These are phyloP conservation scores for Aradophagus sp. DNA, from an alignment of 1,140 invertebrate species.

Conservation along the genomic window DNA sequence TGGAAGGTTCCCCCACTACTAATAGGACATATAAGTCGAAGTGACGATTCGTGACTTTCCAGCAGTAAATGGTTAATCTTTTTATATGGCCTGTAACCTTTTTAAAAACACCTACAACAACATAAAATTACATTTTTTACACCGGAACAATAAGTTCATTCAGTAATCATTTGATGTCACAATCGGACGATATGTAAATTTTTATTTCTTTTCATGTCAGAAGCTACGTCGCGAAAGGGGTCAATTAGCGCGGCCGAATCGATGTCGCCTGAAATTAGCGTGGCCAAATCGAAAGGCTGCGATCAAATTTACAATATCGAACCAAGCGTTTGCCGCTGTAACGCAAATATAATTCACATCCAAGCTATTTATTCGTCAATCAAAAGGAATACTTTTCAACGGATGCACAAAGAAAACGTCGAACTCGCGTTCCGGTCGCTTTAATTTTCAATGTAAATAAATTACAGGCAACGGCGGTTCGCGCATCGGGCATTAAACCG, in stretches of 20 bases:
- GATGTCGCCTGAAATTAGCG: neutral
- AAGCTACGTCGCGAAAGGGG: too few relatives aligned
- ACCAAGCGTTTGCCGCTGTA: neutral
- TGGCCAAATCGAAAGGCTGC: neutral
- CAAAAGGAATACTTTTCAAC: conserved; percentile 15
- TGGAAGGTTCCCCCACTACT: too few relatives aligned
- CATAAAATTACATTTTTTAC: too few relatives aligned
- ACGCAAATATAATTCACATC: conserved; percentile 11
- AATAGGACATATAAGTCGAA: too few relatives aligned
- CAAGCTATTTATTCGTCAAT: conserved; percentile 20
- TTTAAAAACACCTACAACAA: too few relatives aligned
- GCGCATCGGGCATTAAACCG: neutral
- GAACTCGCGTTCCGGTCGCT: conserved; percentile 6
- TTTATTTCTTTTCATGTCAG: too few relatives aligned
- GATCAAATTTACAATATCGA: conserved; percentile 1
- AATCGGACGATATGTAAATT: too few relatives aligned
- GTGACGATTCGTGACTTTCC: too few relatives aligned
- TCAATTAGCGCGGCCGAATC: too few relatives aligned
- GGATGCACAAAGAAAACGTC: conserved; percentile 7
- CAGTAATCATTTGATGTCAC: conserved; percentile 3
- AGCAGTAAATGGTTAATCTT: too few relatives aligned
- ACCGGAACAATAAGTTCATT: neutral
- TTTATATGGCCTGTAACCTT: too few relatives aligned
- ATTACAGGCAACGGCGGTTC: conserved; percentile 3
- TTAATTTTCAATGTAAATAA: conserved; percentile 15